Percentiles rank a stretch among this genome's conserved stretches.
phyloP scores from a whole-genome alignment of 92 coral and sea anemone genomes.

The Paragorgia papillata region DNA sequence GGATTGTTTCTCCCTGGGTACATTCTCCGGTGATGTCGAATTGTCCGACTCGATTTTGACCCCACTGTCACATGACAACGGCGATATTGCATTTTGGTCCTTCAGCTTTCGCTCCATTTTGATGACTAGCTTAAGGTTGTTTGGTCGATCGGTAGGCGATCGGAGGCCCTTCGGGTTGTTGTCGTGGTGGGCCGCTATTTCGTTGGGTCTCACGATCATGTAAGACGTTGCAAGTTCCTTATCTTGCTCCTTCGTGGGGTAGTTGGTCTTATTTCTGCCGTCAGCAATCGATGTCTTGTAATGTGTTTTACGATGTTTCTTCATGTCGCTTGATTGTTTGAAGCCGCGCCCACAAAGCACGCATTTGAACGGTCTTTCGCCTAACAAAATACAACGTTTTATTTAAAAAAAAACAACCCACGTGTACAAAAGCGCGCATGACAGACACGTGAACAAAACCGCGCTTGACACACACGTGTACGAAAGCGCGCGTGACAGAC shows the following conservation, averaged over 20 bases:
- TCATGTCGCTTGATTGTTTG: conserved; percentile 96
- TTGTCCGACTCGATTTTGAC: conserved; percentile 1
- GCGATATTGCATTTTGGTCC: neutral
- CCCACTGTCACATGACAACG: neutral
- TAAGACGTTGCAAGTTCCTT: neutral
- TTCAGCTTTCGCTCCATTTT: conserved; percentile 10
- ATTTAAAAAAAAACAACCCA: too few relatives aligned
- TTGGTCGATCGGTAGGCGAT: neutral
- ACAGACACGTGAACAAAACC: too few relatives aligned
- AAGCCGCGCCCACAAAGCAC: conserved; percentile 92
- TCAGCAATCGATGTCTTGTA: conserved; percentile 42
- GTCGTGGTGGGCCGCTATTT: neutral
- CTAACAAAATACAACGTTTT: conserved; percentile 38
- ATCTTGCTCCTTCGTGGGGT: neutral
- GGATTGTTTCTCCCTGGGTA: neutral
- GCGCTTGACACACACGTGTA: too few relatives aligned
- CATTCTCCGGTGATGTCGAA: neutral
- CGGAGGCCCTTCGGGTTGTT: neutral
- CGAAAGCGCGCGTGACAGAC: too few relatives aligned
- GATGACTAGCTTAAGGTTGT: conserved; percentile 1
- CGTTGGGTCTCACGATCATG: conserved; percentile 21
- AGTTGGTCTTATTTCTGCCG: neutral
- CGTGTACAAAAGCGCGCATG: too few relatives aligned
- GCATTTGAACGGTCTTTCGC: conserved; percentile 94
- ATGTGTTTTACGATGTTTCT: conserved; percentile 94